Conservation (phyloP, 2,797 vertebrate genomes). For the Anisognathus igniventris region DNA sequence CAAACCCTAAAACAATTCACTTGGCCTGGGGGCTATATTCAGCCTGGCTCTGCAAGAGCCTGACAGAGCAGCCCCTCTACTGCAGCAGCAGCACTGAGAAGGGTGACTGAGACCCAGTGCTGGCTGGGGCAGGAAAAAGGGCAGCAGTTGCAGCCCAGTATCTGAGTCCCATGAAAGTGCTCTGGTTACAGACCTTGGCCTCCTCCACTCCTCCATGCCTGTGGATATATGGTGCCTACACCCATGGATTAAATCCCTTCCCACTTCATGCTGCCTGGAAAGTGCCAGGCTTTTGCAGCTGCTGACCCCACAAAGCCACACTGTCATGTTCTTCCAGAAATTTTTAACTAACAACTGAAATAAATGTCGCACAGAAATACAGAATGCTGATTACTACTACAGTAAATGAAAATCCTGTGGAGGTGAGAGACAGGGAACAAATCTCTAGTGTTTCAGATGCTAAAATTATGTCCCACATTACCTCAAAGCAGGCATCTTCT, state of each 20-base stretch:
- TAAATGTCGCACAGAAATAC: not conserved
- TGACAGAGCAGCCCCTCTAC: not conserved
- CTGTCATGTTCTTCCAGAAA: not conserved
- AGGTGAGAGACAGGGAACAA: not conserved
- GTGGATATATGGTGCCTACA: not conserved
- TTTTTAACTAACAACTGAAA: not conserved
- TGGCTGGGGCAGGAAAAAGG: accelerated
- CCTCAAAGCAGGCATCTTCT: not conserved
- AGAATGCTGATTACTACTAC: not conserved
- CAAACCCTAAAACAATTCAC: not conserved
- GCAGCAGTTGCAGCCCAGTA: not conserved
- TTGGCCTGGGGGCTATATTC: not conserved
- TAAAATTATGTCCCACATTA: not conserved
- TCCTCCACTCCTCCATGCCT: not conserved
- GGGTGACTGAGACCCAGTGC: not conserved
- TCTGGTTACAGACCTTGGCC: not conserved
- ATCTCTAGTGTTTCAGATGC: not conserved
- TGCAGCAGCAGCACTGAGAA: not conserved
- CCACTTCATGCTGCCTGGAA: not conserved
- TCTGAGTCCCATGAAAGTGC: not conserved
- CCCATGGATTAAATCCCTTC: not conserved
- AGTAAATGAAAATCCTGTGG: not conserved
- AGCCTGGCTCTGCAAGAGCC: not conserved
- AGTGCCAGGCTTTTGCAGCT: not conserved
- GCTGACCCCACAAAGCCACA: not conserved